Base-by-base conservation (phyloP, 1,140 invertebrate species). In the Bombus balteatus region DNA sequence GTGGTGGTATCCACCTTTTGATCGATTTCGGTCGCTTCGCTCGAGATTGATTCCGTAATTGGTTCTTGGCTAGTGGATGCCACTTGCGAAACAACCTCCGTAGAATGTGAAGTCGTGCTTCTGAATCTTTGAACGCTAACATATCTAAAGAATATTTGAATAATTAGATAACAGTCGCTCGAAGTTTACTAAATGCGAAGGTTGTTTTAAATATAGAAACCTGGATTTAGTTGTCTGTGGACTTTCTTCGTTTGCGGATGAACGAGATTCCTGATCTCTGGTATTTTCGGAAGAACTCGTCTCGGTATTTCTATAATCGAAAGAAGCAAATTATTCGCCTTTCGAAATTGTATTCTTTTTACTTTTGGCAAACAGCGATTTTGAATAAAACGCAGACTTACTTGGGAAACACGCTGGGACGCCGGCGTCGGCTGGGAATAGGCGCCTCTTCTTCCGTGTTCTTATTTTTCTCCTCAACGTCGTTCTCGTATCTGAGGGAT, bases 51-150 rank as follows among this genome's bases (percentile, higher is more conserved):
- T 87, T 91, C 86, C 6, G 78, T 68, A 3, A 71, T 77, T 32
- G 85, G 68, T 71, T 86, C 75, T 80, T 74, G 34, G 70, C 62
- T 47, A 0, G 87, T 1, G 9, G 62, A 70, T 62, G 65, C 73
- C 1, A 10, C 59, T 15, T 73, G 62, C 3, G 80, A 28, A 18
- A 43, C 15, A 1, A 13, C 76, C 25, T 86, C 88, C 41, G 25
- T 12, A 86, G 72, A 37, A 80, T 37, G 87, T 10, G 25, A 81
- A 13, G 95, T 95, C 32, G 95, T 95, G 70, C 94, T 94, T 92
- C 95, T 91, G 66, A 95, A 94, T 76, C 96, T 91, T 81, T 95
- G 94, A 70, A 95, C 94, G 41, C 89, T 96, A 15, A 94, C 94
- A 85, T 96, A 96, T 70, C 96, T 96, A 78, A 90, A 1, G 15